A percentile compares a stretch with the other conserved stretches of the same genome.
phyloP scores from a whole-genome alignment of 1,140 invertebrate species.

The Aphelinus certus region DNA sequence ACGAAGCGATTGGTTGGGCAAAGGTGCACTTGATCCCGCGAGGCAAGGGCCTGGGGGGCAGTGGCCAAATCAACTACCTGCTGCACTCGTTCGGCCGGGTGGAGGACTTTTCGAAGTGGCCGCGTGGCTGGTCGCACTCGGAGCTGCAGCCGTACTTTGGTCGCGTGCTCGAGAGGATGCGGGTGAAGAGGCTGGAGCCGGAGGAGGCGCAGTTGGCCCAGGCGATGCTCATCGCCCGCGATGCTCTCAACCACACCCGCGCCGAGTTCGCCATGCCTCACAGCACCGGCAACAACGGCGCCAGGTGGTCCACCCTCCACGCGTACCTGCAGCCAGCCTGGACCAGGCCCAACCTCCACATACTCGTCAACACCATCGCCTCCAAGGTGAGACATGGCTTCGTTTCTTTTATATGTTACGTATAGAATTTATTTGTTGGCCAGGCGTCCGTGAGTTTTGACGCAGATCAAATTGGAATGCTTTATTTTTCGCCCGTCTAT shows the following conservation, averaged over 20 bases:
- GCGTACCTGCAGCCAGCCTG: slow-evolving; percentile 75
- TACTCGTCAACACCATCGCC: slow-evolving; percentile 75
- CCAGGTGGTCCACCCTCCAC: slow-evolving; percentile 53
- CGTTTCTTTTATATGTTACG: background rate
- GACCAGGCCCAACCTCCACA: slow-evolving; percentile 74
- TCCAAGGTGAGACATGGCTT: slow-evolving; percentile 59
- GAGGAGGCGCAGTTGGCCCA: slow-evolving; percentile 45
- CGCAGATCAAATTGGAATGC: too few relatives aligned
- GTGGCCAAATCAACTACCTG: slow-evolving; percentile 76
- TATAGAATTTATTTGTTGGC: background rate
- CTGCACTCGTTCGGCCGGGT: slow-evolving; percentile 72
- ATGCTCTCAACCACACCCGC: slow-evolving; percentile 54
- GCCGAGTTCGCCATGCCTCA: slow-evolving; percentile 62
- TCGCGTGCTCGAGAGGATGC: slow-evolving; percentile 62
- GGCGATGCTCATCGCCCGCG: slow-evolving; percentile 48
- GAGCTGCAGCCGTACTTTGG: slow-evolving; percentile 68
- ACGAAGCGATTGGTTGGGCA: too few relatives aligned
- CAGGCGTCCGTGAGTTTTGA: too few relatives aligned
- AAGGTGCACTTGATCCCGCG: slow-evolving; percentile 72
- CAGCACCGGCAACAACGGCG: slow-evolving; percentile 68
- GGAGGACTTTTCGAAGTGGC: slow-evolving; percentile 72
- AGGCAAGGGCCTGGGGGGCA: slow-evolving; percentile 76
- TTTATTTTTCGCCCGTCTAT: background rate
- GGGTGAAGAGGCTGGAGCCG: slow-evolving; percentile 54
- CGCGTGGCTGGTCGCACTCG: slow-evolving; percentile 68